Base-by-base conservation (phyloP, 92 coral and sea anemone genomes). In the Plumapathes pennacea region DNA sequence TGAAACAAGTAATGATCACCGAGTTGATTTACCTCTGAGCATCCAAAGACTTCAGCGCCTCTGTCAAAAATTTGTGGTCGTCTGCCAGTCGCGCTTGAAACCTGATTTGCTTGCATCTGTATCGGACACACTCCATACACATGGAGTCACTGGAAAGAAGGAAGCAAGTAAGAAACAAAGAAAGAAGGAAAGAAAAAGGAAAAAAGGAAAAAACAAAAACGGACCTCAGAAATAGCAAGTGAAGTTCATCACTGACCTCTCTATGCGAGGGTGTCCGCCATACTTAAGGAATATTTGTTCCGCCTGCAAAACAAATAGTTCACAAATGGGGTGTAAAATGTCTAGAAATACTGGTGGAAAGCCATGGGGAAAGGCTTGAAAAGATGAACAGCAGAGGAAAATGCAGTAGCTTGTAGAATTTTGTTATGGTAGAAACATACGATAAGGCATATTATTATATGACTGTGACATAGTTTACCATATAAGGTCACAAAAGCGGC, bases 211-310 rank as follows among this genome's bases (percentile, higher is more conserved):
- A 4, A 33, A 17, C 9, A n/a, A 28, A 13, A 13, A 5, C 33
- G 5, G 26, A 10, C 30, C 30, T 6, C 30, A 15, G n/a, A 3
- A 3, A 4, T 9, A 6, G 29, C 4, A 33, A 33, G 33, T 5
- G 25, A 4, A 4, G 13, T 37, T 26, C 38, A 22, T 23, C 42
- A 0, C n/a, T 36, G 28, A 88, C 97, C 88, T 91, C 47, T 83
- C 77, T 38, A 91, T 55, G 62, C 96, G 79, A 2, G 97, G 96
- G 7, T 74, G 50, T 25, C 96, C 97, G 49, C 97, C 96, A 57
- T 78, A 83, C 47, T 68, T 70, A 21, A 56, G 41, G 47, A 75
- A 91, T 28, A 91, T 67, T 51, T 78, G 78, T 24, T 77, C 69
- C 0, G 96, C 97, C 97, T 90, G 51, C 0, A 32, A 38, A 32